These are phyloP conservation scores for Drosophila bocki DNA, from an alignment of 1,140 invertebrate species.

Conservation along the genomic window DNA sequence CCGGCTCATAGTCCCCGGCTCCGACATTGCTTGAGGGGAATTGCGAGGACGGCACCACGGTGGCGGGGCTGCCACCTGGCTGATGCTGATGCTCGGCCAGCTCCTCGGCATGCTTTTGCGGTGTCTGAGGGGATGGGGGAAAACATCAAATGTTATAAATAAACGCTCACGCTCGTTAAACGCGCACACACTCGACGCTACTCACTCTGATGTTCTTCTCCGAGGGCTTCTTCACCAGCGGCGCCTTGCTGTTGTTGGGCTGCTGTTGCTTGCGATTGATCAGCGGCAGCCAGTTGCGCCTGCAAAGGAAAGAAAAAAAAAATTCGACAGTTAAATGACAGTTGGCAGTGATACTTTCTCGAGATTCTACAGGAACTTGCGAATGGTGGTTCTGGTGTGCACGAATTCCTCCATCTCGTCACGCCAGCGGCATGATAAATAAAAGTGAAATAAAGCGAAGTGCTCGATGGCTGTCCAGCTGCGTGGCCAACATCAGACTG, in stretches of 20 bases:
- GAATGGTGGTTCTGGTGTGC: constrained; percentile 56
- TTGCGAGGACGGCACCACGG: constrained; percentile 48
- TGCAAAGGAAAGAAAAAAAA: constrained; percentile 72
- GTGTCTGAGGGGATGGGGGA: constrained; percentile 45
- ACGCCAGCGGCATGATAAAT: constrained; percentile 16
- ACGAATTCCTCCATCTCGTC: constrained; percentile 68
- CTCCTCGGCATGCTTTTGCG: constrained; percentile 76
- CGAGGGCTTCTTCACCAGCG: constrained; percentile 90
- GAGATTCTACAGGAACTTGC: constrained; percentile 55
- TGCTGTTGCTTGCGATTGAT: constrained; percentile 93
- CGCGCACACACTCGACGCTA: constrained; percentile 86
- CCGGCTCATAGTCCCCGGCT: constrained; percentile 87
- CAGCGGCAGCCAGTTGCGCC: constrained; percentile 96
- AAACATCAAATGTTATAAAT: constrained; percentile 57
- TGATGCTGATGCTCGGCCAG: constrained; percentile 52
- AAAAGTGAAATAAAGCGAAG: constrained; percentile 38
- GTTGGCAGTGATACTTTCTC: constrained; percentile 31
- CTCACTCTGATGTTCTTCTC: constrained; percentile 93
- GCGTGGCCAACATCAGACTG: constrained; percentile 76
- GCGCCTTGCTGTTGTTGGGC: constrained; percentile 88
- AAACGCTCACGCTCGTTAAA: constrained; percentile 62
- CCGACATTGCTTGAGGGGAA: constrained; percentile 69
- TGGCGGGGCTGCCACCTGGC: constrained; percentile 60
- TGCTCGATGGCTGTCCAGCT: constrained; percentile 70
- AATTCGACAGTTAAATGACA: constrained; percentile 26